Evolutionary conservation across 2,797 vertebrate genomes (phyloP), one percentile per base, ranked within the genome.

Genomic region (Argyrosomus regius): DNA sequence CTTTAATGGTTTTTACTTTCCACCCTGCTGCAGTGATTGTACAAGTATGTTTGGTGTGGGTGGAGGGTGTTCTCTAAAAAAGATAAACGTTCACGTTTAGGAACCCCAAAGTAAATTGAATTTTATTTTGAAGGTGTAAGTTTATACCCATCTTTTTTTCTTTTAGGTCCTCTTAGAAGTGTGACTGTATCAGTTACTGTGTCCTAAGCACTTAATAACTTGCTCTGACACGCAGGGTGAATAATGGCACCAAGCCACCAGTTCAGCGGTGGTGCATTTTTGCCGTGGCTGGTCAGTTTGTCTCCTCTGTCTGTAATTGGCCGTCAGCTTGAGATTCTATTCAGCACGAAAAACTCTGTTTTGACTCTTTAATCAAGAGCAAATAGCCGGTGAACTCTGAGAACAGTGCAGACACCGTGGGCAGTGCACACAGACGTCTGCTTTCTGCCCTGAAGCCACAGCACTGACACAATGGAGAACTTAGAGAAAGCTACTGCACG

Each of bases 231-330:
- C 46, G 60, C 77, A 63, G 17, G 20, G 28, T 84, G 73, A 74
- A 43, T 84, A 77, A 84, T 72, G 64, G 70, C 70, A 72, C 63
- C 20, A 0, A 61, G 48, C 73, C 62, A 61, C 48, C 43, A 64
- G 77, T 66, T 68, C 61, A 82, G 69, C 71, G 60, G 56, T 81
- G 71, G 77, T 78, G 71, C 52, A 1, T 50, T 72, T 82, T 76
- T 61, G 46, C 61, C 6, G 39, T 6, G 31, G 48, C 31, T 64
- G 79, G 68, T 81, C 57, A 82, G 60, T 78, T 72, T 76, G 56
- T 74, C 48, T 73, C 64, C 41, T 78, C 31, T 31, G 64, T 57
- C 52, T 45, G 45, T 50, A 63, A 64, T 64, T 46, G 11, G 18
- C 43, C 43, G 28, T 78, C 41, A 65, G 35, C 45, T 63, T 48